These are phyloP conservation scores for Gallirallus australis DNA, from an alignment of 2,797 vertebrate species.

Conservation along the genomic window DNA sequence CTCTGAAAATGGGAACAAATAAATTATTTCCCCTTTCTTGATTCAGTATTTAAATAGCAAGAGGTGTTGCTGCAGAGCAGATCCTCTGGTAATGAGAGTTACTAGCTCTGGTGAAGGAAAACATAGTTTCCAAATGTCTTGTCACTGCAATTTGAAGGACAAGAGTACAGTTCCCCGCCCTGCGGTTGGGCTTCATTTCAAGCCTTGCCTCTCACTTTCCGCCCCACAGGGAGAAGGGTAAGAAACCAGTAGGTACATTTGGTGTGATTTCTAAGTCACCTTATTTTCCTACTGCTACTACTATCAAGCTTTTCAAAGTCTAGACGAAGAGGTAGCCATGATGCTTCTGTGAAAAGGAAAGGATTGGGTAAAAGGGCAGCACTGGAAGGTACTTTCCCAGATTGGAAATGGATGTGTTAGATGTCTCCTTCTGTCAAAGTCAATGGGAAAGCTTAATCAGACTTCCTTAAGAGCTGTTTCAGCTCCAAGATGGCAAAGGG, in stretches of 20 bases:
- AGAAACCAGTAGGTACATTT: neutral
- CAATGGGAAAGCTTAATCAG: neutral
- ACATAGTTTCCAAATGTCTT: neutral
- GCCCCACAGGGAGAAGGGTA: neutral
- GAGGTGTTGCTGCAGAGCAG: neutral
- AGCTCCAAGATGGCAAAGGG: neutral
- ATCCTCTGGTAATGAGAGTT: neutral
- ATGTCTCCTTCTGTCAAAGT: neutral
- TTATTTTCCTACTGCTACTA: neutral
- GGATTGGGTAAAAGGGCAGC: neutral
- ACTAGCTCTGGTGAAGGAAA: neutral
- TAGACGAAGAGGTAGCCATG: neutral
- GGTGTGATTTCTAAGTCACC: neutral
- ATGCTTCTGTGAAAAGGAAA: neutral
- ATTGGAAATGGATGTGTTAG: neutral
- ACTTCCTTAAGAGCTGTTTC: neutral
- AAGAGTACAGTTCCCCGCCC: neutral
- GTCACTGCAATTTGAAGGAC: neutral
- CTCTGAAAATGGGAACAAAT: neutral
- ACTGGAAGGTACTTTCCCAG: neutral
- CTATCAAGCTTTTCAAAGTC: neutral
- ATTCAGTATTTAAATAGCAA: neutral
- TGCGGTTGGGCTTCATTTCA: neutral
- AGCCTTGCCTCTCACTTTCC: neutral
- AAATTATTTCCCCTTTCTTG: neutral